Evolutionary conservation across 2,888 invertebrate species (phyloP).

Genomic region (Drosophila percnosoma): DNA sequence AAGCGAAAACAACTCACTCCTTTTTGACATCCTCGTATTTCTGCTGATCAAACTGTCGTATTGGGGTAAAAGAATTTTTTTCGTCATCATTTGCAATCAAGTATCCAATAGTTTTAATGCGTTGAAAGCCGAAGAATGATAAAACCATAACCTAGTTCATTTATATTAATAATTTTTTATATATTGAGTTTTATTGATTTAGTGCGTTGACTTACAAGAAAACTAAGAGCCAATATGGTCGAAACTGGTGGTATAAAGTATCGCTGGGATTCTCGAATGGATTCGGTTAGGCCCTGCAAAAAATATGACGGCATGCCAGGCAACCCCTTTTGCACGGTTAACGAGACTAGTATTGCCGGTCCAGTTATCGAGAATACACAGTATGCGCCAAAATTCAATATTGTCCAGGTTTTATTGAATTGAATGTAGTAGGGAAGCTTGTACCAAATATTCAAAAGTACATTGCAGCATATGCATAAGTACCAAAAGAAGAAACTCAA

Average conservation of each 20-base stretch:
- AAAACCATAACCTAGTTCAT: constrained; percentile 68
- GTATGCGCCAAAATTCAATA: constrained; percentile 75
- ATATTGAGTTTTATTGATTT: neutral
- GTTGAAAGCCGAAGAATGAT: constrained; percentile 83
- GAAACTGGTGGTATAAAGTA: constrained; percentile 85
- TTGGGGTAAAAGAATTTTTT: neutral
- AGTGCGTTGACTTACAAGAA: constrained; percentile 59
- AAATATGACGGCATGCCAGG: constrained; percentile 85
- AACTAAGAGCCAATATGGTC: constrained; percentile 73
- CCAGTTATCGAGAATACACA: constrained; percentile 71
- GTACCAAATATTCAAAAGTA: constrained; percentile 82
- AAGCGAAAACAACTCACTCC: constrained; percentile 74
- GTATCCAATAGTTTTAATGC: constrained; percentile 65
- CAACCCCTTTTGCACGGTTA: constrained; percentile 82
- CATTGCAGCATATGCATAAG: constrained; percentile 82
- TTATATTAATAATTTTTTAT: neutral
- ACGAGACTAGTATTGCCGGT: constrained; percentile 78
- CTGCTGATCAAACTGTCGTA: constrained; percentile 63
- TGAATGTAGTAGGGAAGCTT: constrained; percentile 77
- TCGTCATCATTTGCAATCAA: constrained; percentile 44
- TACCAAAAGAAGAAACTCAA: constrained; percentile 84
- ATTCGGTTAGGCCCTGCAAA: constrained; percentile 83
- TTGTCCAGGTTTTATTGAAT: constrained; percentile 59
- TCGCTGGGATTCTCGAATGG: constrained; percentile 83
- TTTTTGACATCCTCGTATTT: constrained; percentile 82